These are phyloP conservation scores for Okapia johnstoni DNA, from an alignment of 2,113 vertebrate genomes.

Conservation along the genomic window DNA sequence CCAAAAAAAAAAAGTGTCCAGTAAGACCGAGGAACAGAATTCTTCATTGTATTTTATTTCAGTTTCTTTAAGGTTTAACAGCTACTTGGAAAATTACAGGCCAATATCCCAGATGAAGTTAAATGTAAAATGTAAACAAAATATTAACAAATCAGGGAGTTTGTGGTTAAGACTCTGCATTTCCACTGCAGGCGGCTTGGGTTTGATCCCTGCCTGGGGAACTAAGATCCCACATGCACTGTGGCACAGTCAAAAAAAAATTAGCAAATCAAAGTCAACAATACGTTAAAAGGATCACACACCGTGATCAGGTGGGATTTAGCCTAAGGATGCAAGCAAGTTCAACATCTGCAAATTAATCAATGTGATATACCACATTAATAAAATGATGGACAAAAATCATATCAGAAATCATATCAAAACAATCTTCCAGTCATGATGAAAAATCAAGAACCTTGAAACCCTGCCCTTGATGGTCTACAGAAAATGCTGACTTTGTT, in stretches of 20 bases:
- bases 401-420: background rate
- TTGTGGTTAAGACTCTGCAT: background rate
- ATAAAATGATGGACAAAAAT: background rate
- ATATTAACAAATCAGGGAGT: background rate
- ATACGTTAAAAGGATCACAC: background rate
- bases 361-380: background rate
- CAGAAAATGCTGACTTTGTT: background rate
- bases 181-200: background rate
- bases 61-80: background rate
- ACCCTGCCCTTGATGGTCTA: background rate
- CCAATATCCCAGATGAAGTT: background rate
- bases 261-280: background rate
- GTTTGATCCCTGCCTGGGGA: background rate
- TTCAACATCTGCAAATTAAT: background rate
- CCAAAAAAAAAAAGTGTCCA: background rate
- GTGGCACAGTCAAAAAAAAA: background rate
- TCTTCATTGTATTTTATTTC: background rate
- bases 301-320: background rate
- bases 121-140: background rate
- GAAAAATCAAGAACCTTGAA: background rate
- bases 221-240: background rate
- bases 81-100: background rate
- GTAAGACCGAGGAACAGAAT: background rate
- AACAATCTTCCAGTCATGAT: background rate
- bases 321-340: background rate